Percentiles rank a stretch among this genome's conserved stretches.
These are phyloP conservation scores for Drosophila arizonae DNA, from an alignment of 1,140 invertebrate genomes.

Conservation along the genomic window DNA sequence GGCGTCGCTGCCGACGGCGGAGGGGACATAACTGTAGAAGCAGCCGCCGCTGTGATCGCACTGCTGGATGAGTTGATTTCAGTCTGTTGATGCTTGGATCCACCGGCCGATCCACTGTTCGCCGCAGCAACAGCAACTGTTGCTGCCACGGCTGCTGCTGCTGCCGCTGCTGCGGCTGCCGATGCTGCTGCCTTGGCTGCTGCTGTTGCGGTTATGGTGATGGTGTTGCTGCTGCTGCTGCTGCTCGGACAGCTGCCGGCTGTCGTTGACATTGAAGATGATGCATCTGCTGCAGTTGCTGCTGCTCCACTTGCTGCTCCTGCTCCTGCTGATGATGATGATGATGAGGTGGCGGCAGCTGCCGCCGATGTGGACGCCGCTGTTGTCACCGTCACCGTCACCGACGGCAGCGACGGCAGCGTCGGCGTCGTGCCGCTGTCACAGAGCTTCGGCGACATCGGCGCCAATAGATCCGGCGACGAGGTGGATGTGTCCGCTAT, in stretches of 20 bases:
- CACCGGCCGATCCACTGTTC: constrained; percentile 9
- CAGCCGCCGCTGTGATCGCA: constrained; percentile 61
- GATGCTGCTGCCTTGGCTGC: constrained; percentile 74
- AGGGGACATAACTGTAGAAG: constrained; percentile 80
- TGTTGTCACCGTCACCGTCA: constrained; percentile 31
- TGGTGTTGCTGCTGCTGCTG: constrained; percentile 48
- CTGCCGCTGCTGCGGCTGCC: constrained; percentile 29
- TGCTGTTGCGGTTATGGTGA: constrained; percentile 26
- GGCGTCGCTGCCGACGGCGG: constrained; percentile 65
- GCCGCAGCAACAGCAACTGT: constrained; percentile 12
- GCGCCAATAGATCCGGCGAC: constrained; percentile 91
- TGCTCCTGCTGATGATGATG: constrained; percentile 33
- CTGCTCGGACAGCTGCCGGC: constrained; percentile 16
- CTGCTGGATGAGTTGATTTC: constrained; percentile 78
- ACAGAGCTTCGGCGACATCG: constrained; percentile 88
- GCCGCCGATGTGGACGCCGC: constrained; percentile 50
- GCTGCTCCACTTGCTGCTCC: constrained; percentile 36
- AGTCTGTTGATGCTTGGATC: constrained; percentile 67
- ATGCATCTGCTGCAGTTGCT: constrained; percentile 22
- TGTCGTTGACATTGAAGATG: constrained; percentile 16
- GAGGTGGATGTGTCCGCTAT: constrained; percentile 94
- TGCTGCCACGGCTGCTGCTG: constrained; percentile 1
- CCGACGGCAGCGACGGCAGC: constrained; percentile 60
- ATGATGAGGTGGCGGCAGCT: constrained; percentile 25
- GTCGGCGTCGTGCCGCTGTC: constrained; percentile 82